These are phyloP conservation scores for Zygothrica quintamaculata DNA, from an alignment of 2,888 invertebrate species.

Conservation along the genomic window DNA sequence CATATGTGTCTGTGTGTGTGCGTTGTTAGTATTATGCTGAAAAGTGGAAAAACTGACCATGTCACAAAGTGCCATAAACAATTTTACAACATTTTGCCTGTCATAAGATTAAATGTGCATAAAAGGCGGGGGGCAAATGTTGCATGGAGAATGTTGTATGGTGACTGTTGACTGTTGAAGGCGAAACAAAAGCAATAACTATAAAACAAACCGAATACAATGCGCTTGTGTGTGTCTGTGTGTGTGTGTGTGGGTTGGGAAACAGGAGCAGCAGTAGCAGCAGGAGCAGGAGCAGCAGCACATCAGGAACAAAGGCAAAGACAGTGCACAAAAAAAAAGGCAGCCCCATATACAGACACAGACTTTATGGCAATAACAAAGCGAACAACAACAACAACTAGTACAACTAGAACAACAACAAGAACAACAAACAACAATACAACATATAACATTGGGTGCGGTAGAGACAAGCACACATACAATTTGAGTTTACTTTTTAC, in stretches of 20 bases:
- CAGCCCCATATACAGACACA: slow-evolving; percentile 18
- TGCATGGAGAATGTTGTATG: slow-evolving; percentile 7
- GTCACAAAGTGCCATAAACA: slow-evolving; percentile 75
- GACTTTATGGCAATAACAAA: slow-evolving; percentile 51
- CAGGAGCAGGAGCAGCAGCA: slow-evolving; percentile 22
- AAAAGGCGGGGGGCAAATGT: slow-evolving; percentile 44
- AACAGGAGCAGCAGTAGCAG: slow-evolving; percentile 24
- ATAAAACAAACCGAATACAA: slow-evolving; percentile 77
- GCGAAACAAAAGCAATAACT: slow-evolving; percentile 79
- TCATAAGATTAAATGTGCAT: slow-evolving; percentile 80
- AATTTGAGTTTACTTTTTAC: slow-evolving; percentile 51
- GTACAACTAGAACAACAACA: slow-evolving; percentile 20
- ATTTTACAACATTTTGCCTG: slow-evolving; percentile 76
- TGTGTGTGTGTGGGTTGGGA: no score
- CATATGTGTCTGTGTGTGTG: slow-evolving; percentile 22
- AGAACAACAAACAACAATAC: slow-evolving; percentile 3
- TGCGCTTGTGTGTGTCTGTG: slow-evolving; percentile 66
- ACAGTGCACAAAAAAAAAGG: slow-evolving; percentile 13
- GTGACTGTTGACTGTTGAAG: slow-evolving; percentile 45
- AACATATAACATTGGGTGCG: slow-evolving; percentile 22
- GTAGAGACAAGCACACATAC: slow-evolving; percentile 47
- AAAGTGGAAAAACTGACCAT: slow-evolving; percentile 67
- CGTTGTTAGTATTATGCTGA: slow-evolving; percentile 30
- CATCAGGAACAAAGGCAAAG: slow-evolving; percentile 13
- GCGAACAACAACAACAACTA: slow-evolving; percentile 32